Evolutionary conservation across 2,888 invertebrate species (phyloP).

Genomic region (Elaeidobius kamerunicus): DNA sequence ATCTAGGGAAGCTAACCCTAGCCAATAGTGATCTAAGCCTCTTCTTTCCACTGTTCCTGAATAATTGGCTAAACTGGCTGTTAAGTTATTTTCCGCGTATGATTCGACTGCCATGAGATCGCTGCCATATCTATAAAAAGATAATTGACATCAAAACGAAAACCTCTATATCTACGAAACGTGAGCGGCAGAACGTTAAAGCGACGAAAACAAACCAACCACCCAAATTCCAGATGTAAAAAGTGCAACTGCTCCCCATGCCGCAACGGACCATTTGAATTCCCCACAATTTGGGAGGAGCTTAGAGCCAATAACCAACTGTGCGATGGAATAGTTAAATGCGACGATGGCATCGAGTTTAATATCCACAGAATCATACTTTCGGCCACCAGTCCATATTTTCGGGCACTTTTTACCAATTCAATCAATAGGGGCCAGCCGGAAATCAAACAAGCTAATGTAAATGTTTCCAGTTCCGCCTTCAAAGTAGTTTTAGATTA

Average conservation of each 20-base stretch:
- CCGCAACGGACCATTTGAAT: constrained; percentile 50
- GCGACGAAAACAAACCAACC: constrained; percentile 10
- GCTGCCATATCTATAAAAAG: constrained; percentile 80
- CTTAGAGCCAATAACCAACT: constrained; percentile 62
- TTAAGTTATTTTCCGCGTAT: constrained; percentile 88
- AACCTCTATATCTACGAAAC: constrained; percentile 3
- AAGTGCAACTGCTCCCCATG: constrained; percentile 3
- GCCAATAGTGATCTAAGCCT: constrained; percentile 77
- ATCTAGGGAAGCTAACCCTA: constrained; percentile 86
- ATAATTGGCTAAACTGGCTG: constrained; percentile 72
- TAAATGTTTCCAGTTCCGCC: constrained; percentile 58
- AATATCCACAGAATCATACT: constrained; percentile 68
- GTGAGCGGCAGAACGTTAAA: constrained; percentile 4
- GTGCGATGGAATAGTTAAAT: constrained; percentile 68
- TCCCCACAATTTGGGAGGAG: constrained; percentile 67
- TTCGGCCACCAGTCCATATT: constrained; percentile 71
- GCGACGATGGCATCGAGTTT: constrained; percentile 60
- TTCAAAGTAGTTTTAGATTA: constrained; percentile 70
- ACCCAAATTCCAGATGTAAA: constrained; percentile 10
- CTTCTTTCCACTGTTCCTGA: constrained; percentile 62
- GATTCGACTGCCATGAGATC: constrained; percentile 89
- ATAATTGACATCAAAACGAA: constrained; percentile 8
- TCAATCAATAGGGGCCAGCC: constrained; percentile 60
- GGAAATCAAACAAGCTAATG: constrained; percentile 59
- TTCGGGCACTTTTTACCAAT: constrained; percentile 67